Percentiles rank a stretch among this genome's conserved stretches.
These are phyloP conservation scores for Mormyrus iriodes DNA, from an alignment of 2,113 vertebrate species.

Conservation along the genomic window DNA sequence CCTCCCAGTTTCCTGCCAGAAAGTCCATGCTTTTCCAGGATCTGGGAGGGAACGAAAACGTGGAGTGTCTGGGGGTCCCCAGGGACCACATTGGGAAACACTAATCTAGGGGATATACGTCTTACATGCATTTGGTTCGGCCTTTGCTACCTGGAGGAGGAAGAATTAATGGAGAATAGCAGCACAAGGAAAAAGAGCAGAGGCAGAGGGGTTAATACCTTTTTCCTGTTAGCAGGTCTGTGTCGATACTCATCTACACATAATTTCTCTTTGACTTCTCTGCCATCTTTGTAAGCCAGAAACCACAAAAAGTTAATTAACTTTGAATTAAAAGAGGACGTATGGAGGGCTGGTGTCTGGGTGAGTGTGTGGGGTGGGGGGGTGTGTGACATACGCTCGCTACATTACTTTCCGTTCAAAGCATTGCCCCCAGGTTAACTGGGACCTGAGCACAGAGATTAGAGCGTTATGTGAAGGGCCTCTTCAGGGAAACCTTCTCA, in stretches of 20 bases:
- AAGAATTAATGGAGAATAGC: not conserved
- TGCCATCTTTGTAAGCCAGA: slow-evolving; percentile 47
- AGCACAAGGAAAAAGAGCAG: not conserved
- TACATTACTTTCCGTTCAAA: slow-evolving; percentile 24
- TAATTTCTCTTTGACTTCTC: slow-evolving; percentile 59
- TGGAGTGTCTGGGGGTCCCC: not conserved
- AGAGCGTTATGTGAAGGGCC: slow-evolving; percentile 35
- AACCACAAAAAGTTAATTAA: slow-evolving; percentile 60
- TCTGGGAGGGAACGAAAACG: not conserved
- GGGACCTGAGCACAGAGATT: slow-evolving; percentile 54
- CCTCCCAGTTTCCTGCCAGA: not conserved
- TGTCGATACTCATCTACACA: slow-evolving; percentile 65
- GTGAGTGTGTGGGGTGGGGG: slow-evolving; percentile 28
- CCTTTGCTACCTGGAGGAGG: slow-evolving; percentile 37
- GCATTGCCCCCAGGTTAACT: slow-evolving; percentile 53
- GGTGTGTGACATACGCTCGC: not conserved
- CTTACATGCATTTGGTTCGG: slow-evolving; percentile 34
- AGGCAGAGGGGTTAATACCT: slow-evolving; percentile 21
- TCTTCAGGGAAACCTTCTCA: slow-evolving; percentile 44
- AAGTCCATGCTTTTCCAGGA: not conserved
- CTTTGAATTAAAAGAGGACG: slow-evolving; percentile 44
- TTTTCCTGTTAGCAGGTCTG: slow-evolving; percentile 43
- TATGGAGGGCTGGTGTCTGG: slow-evolving; percentile 30
- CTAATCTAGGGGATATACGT: slow-evolving; percentile 28
- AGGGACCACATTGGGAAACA: not conserved